Conservation (phyloP, 2,888 invertebrate genomes). For the Tetragonula carbonaria region DNA sequence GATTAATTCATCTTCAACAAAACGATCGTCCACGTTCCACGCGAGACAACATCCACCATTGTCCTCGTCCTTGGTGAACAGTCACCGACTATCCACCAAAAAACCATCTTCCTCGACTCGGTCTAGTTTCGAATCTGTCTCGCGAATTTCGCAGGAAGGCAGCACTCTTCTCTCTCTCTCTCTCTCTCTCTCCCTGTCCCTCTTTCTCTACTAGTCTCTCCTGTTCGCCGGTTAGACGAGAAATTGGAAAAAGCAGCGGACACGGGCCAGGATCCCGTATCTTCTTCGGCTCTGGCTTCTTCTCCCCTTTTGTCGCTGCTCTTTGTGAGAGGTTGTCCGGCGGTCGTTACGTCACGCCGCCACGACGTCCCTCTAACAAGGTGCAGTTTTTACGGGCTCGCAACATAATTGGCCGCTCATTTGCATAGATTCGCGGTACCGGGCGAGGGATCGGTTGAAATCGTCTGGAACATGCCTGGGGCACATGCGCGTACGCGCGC, state of each 20-base stretch:
- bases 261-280: conserved; percentile 58
- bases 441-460: conserved; percentile 19
- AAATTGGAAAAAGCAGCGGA: conserved; percentile 43
- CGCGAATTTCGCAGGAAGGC: conserved; percentile 42
- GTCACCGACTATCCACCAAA: background rate
- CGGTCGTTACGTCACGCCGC: conserved; percentile 74
- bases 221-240: background rate
- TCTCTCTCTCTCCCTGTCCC: too few relatives aligned
- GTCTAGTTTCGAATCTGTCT: conserved; percentile 41
- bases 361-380: conserved; percentile 78
- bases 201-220: conserved; percentile 4
- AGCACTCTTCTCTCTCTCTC: too few relatives aligned
- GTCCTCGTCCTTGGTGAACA: background rate
- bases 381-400: conserved; percentile 79
- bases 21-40: background rate
- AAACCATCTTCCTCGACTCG: background rate
- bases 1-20: background rate
- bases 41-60: background rate
- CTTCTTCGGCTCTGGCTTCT: conserved; percentile 37
- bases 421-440: conserved; percentile 79
- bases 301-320: conserved; percentile 62
- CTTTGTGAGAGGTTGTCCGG: conserved; percentile 61
- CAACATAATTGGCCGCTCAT: conserved; percentile 81
- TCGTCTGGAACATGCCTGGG: conserved; percentile 25
- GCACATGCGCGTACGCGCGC: conserved; percentile 47